phyloP scores from a whole-genome alignment of 2,113 vertebrate genomes.

The Dinomys branickii region DNA sequence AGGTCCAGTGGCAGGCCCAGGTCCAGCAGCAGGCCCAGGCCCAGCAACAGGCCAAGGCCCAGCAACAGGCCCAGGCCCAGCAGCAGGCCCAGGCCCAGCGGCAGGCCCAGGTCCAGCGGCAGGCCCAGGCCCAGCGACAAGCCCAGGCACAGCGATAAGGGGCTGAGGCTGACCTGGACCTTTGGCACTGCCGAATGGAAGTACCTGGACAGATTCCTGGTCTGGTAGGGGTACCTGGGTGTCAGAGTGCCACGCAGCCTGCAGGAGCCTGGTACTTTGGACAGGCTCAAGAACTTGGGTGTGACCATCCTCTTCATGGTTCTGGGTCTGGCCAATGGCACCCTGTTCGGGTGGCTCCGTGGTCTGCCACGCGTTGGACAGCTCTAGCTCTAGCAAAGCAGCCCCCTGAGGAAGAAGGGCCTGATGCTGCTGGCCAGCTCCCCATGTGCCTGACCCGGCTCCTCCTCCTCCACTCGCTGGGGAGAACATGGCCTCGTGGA shows the following conservation, averaged over 20 bases:
- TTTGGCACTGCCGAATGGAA: fast-evolving
- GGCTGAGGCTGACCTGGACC: background rate
- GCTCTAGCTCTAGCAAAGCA: background rate
- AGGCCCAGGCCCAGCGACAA: too few species aligned
- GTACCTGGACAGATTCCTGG: background rate
- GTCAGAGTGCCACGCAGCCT: fast-evolving
- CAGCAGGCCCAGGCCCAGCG: background rate
- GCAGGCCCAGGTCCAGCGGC: too few species aligned
- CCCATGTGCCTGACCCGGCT: fast-evolving
- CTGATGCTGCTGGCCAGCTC: background rate
- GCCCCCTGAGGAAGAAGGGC: background rate
- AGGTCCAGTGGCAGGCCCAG: background rate
- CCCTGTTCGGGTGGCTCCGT: background rate
- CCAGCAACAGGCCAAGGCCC: too few species aligned
- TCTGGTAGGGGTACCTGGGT: fast-evolving
- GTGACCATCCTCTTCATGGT: fast-evolving
- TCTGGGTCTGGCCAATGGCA: fast-evolving
- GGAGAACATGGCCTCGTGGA: conserved; percentile 65
- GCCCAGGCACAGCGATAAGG: background rate
- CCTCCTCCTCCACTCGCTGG: background rate
- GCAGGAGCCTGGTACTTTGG: background rate
- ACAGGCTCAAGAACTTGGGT: fast-evolving
- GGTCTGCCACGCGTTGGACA: background rate
- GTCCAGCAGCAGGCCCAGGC: background rate
- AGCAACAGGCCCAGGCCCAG: background rate